A percentile compares a stretch with the other conserved stretches of the same genome.
Evolutionary conservation across 2,888 invertebrate species (phyloP).

Genomic region (Arge pagana): DNA sequence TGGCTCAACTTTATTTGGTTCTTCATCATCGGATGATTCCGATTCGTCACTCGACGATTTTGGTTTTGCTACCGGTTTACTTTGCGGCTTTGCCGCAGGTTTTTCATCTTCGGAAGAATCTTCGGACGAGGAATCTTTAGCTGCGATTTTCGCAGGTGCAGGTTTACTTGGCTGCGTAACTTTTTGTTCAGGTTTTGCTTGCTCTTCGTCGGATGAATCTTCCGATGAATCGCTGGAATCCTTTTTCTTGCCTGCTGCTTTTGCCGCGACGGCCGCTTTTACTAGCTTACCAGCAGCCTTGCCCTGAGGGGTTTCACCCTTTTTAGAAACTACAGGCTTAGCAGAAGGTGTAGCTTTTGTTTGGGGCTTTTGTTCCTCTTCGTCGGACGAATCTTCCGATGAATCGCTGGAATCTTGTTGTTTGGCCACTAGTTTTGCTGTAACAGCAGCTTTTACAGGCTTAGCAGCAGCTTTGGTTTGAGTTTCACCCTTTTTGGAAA

Average conservation of each 20-base stretch:
- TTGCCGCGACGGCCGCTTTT: conserved; percentile 25
- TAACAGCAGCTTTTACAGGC: conserved; percentile 16
- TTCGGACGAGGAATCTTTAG: conserved; percentile 37
- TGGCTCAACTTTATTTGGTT: conserved; percentile 33
- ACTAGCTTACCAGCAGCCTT: conserved; percentile 20
- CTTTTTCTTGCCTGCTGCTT: conserved; percentile 28
- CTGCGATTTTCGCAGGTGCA: conserved; percentile 31
- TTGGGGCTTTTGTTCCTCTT: conserved; percentile 46
- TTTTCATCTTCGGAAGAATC: conserved; percentile 43
- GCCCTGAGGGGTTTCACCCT: no score
- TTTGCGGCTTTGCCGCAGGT: conserved; percentile 17
- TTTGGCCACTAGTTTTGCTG: conserved; percentile 37
- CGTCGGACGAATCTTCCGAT: conserved; percentile 54
- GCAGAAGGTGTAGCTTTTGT: conserved; percentile 34
- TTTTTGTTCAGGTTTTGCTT: no score
- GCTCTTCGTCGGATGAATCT: conserved; percentile 53
- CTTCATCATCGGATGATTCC: conserved; percentile 26
- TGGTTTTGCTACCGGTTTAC: conserved; percentile 27
- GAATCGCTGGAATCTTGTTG: conserved; percentile 48
- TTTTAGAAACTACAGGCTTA: conserved; percentile 22
- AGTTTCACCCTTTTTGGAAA: no score
- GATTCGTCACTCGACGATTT: conserved; percentile 26
- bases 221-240: conserved; percentile 54
- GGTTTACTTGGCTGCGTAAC: conserved; percentile 39
- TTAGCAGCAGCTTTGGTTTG: conserved; percentile 24